phyloP scores from a whole-genome alignment of 2,888 invertebrate genomes.

The Xestia ashworthii region DNA sequence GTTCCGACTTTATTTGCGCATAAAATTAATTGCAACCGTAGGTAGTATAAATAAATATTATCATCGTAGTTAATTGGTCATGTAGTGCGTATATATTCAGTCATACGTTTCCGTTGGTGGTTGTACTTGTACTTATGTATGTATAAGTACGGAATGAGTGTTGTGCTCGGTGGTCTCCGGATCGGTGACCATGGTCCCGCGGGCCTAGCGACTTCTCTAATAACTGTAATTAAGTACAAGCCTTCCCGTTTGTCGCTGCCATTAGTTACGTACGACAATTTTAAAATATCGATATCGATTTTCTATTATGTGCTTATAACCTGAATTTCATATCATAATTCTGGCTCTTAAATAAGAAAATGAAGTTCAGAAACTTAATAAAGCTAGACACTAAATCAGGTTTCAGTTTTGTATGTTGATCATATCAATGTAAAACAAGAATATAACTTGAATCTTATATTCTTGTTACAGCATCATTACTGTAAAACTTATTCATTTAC shows the following conservation, averaged over 20 bases:
- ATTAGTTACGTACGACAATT: constrained; percentile 53
- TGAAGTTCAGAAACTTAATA: not conserved
- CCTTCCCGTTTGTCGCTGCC: constrained; percentile 76
- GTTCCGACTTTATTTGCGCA: constrained; percentile 56
- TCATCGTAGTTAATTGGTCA: constrained; percentile 71
- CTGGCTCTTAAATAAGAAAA: no score
- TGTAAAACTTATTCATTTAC: not conserved
- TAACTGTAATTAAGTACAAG: constrained; percentile 85
- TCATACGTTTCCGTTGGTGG: constrained; percentile 63
- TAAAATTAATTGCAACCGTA: constrained; percentile 59
- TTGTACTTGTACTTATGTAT: constrained; percentile 58
- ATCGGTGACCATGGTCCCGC: constrained; percentile 79
- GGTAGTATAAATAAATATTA: constrained; percentile 53
- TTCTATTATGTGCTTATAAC: no score
- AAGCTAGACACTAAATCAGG: no score
- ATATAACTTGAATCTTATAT: not conserved
- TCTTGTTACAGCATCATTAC: not conserved
- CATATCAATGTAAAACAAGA: no score
- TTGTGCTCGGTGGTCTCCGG: constrained; percentile 75
- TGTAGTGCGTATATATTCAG: constrained; percentile 70
- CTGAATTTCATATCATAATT: not conserved
- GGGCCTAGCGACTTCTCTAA: constrained; percentile 82
- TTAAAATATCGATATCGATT: constrained; percentile 62
- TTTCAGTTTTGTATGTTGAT: no score
- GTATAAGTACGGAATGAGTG: constrained; percentile 75